Evolutionary conservation across 1,140 invertebrate genomes (phyloP), one percentile per base, ranked within the genome.

Genomic region (Zelostemma sp.): DNA sequence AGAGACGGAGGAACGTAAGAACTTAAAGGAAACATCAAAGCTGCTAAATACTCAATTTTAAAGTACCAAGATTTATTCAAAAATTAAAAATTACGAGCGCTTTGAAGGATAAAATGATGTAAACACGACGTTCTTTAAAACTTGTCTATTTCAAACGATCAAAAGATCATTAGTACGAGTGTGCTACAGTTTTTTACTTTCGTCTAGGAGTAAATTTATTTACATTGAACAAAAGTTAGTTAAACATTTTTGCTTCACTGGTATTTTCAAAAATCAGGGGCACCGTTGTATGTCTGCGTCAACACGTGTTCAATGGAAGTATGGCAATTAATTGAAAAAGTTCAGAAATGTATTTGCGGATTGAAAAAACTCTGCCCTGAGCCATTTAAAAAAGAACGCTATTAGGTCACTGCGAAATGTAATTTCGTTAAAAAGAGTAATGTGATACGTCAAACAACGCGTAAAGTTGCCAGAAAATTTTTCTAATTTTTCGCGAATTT

Each of bases 21-120:
- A 68, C 70, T 74, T 73, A 72, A 69, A 72, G 65, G 43, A 75
- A 79, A 79, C 74, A 74, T 79, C 77, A 79, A 79, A 79, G 77
- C 45, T 53, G 55, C 72, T 48, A 72, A 75, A 73, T 73, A 72
- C 72, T 78, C 72, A 74, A 74, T 78, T 74, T 75, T 74, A 73
- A 72, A 76, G 72, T 68, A 56, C 65, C 65, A 59, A 66, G 19
- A 40, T 68, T 53, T 53, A 76, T 75, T 77, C 60, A 62, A 58
- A 59, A 71, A 72, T 63, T 64, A 72, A 72, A 65, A 68, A 70
- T 65, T 33, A 48, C 49, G 53, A 73, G 70, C 64, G 64, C 43
- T 11, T 53, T 58, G 40, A 12, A 35, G 62, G 41, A 62, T 69
- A 73, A 64, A 68, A 73, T 54, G 68, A 70, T 73, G 64, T 68